Evolutionary conservation across 2,113 vertebrate genomes (phyloP), one percentile per base, ranked within the genome.

Genomic region (Tachycineta bicolor): DNA sequence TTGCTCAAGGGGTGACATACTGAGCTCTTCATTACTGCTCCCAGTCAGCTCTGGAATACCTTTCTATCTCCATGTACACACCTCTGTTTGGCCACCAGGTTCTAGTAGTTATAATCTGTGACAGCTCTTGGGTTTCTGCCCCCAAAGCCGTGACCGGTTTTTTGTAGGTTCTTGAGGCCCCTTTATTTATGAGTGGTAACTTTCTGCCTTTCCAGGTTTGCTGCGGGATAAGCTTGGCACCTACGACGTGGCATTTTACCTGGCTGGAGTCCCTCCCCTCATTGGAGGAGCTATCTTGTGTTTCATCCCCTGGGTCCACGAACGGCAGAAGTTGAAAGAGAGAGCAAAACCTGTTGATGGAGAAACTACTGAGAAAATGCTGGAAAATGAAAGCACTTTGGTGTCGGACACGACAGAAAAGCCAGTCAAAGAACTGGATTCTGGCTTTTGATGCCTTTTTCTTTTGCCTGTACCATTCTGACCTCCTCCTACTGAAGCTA

Each of bases 261-360:
- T 99, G 92, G 99, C 99, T 1, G 99, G 99, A 4, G 97, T 99
- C 79, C 99, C 99, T 10, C 99, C 99, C 4, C 95, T 99, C n/a
- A 59, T 99, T 23, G 99, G 99, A 1, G 99, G 99, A 33, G 94
- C 97, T 12, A 67, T 99, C 75, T 96, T 99, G 19, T 99, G 99
- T 55, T 93, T 98, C 56, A 99, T 99, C 55, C 99, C 99, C 8
- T 99, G 99, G 99, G 97, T 99, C 84, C 99, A 99, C 3, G 97
- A 96, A 82, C 97, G 97, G 63, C 96, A 97, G 83, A 98, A 97
- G 82, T 87, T 80, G 17, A 97, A 97, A 94, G 90, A 96, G 34
- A 79, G 52, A 71, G 62, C 78, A 89, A 97, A 96, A 79, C 41
- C 90, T 79, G 33, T 91, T 47, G 90, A 95, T 80, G 91, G 93